Percentiles rank a stretch among this genome's conserved stretches.
Conservation (phyloP, 2,113 vertebrate species). For the Pygoscelis adeliae region DNA sequence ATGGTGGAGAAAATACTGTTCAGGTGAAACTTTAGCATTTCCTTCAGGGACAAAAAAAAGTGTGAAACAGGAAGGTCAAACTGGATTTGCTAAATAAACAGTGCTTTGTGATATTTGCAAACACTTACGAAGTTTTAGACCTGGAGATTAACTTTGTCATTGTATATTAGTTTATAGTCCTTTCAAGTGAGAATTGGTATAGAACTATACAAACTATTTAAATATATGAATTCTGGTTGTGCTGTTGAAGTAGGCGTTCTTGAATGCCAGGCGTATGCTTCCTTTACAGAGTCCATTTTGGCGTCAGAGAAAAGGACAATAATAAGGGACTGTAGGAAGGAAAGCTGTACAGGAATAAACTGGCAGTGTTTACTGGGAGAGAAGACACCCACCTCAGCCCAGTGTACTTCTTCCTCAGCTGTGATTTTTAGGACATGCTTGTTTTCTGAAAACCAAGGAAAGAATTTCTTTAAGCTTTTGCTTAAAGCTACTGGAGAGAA, state of each 20-base stretch:
- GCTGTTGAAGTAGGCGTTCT: neutral
- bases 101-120: neutral
- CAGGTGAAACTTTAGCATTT: neutral
- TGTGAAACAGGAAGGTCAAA: neutral
- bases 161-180: neutral
- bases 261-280: rapidly evolving
- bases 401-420: neutral
- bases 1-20: neutral
- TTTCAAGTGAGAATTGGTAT: neutral
- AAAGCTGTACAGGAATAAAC: neutral
- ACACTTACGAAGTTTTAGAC: neutral
- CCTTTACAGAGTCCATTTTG: neutral
- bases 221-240: neutral
- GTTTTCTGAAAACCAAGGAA: neutral
- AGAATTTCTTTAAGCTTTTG: neutral
- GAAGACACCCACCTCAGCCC: neutral
- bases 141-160: neutral
- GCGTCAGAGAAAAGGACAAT: neutral
- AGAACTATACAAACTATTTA: neutral
- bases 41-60: neutral
- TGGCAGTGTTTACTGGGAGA: neutral
- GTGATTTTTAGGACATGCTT: neutral
- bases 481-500: neutral
- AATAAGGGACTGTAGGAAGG: neutral
- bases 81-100: neutral